Conservation (phyloP, 2,797 vertebrate genomes). For the Sarcophilus harrisii region DNA sequence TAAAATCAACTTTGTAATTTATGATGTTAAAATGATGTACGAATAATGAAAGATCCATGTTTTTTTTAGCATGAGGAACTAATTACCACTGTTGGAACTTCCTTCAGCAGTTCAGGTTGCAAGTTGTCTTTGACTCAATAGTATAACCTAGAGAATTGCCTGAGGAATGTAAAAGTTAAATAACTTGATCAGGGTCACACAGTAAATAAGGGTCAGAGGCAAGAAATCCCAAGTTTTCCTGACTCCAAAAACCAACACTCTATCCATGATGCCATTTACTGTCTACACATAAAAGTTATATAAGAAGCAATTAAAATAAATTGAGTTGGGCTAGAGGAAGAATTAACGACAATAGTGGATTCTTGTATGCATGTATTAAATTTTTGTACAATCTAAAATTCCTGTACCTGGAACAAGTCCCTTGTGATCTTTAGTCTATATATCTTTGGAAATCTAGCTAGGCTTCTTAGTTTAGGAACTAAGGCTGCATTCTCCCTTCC, state of each 20-base stretch:
- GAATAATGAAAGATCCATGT: background rate
- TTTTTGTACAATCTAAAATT: background rate
- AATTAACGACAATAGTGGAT: background rate
- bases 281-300: background rate
- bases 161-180: background rate
- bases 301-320: background rate
- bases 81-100: background rate
- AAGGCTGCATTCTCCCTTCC: conserved; percentile 7
- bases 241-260: background rate
- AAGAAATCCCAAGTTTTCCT: background rate
- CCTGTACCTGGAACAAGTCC: background rate
- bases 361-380: background rate
- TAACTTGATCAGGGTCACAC: background rate
- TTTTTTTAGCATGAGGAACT: background rate
- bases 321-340: background rate
- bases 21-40: background rate
- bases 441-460: background rate
- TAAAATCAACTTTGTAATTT: background rate
- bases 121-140: background rate
- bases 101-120: background rate
- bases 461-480: conserved; percentile 35
- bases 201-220: background rate
- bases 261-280: background rate
- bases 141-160: background rate
- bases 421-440: background rate